Evolutionary conservation across 2,888 invertebrate species (phyloP).

Genomic region (Dysmachus trigonus): DNA sequence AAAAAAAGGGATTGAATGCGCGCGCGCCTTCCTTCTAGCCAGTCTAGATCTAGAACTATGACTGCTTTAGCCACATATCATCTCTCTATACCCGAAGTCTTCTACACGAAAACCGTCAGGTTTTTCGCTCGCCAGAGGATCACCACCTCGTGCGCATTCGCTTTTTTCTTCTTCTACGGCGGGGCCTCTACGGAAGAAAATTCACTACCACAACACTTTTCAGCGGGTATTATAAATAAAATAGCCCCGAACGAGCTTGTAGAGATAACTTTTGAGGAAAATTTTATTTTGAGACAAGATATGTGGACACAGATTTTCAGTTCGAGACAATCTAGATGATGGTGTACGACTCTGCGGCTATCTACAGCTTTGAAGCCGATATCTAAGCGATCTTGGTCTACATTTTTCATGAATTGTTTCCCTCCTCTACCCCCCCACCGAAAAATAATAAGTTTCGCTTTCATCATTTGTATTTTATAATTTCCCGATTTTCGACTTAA

Average conservation of each 20-base stretch:
- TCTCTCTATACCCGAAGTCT: background rate
- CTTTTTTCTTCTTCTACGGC: background rate
- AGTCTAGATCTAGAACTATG: slow-evolving; percentile 14
- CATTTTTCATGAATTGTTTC: slow-evolving; percentile 33
- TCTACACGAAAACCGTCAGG: background rate
- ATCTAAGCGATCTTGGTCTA: slow-evolving; percentile 13
- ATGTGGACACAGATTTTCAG: background rate
- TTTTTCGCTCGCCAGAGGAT: slow-evolving; percentile 3
- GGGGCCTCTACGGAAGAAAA: background rate
- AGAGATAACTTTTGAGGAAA: slow-evolving; percentile 31
- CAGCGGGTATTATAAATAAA: slow-evolving; percentile 31
- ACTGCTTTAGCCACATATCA: slow-evolving; percentile 5
- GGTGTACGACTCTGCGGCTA: background rate
- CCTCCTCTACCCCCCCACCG: no score
- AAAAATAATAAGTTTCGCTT: slow-evolving; percentile 27
- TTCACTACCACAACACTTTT: background rate
- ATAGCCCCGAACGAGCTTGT: background rate
- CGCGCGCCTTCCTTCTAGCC: background rate
- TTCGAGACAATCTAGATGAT: background rate
- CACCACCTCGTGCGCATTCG: background rate
- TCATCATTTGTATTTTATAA: background rate
- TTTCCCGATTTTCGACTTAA: background rate
- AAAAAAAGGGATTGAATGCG: background rate
- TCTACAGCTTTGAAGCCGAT: background rate
- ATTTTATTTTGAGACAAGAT: slow-evolving; percentile 38